A percentile compares a stretch with the other conserved stretches of the same genome.
phyloP scores from a whole-genome alignment of 2,113 vertebrate genomes.

The Pollachius pollachius region DNA sequence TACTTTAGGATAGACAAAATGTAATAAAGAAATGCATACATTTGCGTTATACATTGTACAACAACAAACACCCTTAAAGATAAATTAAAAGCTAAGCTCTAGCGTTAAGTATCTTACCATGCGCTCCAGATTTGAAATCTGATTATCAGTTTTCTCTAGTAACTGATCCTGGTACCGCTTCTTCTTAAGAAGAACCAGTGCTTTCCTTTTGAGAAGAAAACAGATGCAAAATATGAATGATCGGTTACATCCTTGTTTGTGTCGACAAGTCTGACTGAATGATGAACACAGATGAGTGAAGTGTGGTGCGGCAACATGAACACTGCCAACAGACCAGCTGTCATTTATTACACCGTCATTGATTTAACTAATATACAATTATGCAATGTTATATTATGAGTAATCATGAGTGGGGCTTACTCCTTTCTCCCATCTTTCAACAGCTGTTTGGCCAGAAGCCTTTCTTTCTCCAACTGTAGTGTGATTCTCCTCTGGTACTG shows the following conservation, averaged over 20 bases:
- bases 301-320: no score
- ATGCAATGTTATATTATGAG: no score
- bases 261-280: no score
- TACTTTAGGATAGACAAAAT: no score
- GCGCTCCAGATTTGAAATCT: constrained; percentile 88
- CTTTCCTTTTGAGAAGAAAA: constrained; percentile 71
- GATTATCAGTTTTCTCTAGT: constrained; percentile 86
- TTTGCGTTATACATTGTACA: no score
- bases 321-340: no score
- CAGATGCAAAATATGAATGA: not conserved
- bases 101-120: constrained; percentile 75
- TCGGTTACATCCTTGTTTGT: not conserved
- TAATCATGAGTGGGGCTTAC: constrained; percentile 65
- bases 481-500: constrained; percentile 86
- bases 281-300: no score
- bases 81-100: no score
- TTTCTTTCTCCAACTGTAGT: constrained; percentile 80
- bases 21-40: no score
- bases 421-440: constrained; percentile 85
- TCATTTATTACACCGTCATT: no score
- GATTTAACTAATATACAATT: no score
- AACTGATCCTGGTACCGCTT: constrained; percentile 91
- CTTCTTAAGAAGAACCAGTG: constrained; percentile 90
- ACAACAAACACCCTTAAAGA: no score
- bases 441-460: constrained; percentile 81